Evolutionary conservation across 2,113 vertebrate genomes (phyloP), one percentile per base, ranked within the genome.

Genomic region (Microtus montanus): DNA sequence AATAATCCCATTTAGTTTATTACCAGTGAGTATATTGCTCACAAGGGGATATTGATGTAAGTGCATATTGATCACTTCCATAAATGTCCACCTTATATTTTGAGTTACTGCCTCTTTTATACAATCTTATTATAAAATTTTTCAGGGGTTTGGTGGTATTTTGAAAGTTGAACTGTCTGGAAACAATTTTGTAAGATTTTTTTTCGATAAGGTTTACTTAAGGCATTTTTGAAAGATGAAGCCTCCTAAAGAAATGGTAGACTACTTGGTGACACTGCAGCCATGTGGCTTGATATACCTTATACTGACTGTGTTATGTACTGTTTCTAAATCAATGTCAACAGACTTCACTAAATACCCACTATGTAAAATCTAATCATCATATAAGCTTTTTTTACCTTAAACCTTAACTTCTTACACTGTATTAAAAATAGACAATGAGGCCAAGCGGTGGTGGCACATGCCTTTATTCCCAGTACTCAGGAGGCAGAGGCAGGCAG

Each of bases 1-100:
- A 95, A 90, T 91, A 92, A 68, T 75, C 41, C 19, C 68, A 8
- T 26, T 8, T 61, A 70, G 33, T 84, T 96, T 96, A 80, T 75
- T 90, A 85, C 35, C 74, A 49, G 28, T 74, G 22, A 73, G 35
- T 68, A 95, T 20, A 78, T 13, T 92, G 35, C 61, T 92, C 19
- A 38, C 8, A 90, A 90, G 30, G 33, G 8, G 14, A 28, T 61
- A 41, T 3, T 35, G 49, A 49, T 22, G 33, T 35, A 93, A 83
- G 4, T 41, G 33, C 8, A 44, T 38, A 44, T 44, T 58, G 63
- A 84, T 33, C 58, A 38, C 24, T 52, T 87, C 49, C 19, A 54
- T 30, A 73, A 66, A 77, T 44, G 2, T 20, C 20, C 33, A 22
- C 77, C 47, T 66, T 74, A 9, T 30, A 61, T 74, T 75, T 64